Evolutionary conservation across 2,888 invertebrate species (phyloP).

Genomic region (Neocrepidodera transversa): DNA sequence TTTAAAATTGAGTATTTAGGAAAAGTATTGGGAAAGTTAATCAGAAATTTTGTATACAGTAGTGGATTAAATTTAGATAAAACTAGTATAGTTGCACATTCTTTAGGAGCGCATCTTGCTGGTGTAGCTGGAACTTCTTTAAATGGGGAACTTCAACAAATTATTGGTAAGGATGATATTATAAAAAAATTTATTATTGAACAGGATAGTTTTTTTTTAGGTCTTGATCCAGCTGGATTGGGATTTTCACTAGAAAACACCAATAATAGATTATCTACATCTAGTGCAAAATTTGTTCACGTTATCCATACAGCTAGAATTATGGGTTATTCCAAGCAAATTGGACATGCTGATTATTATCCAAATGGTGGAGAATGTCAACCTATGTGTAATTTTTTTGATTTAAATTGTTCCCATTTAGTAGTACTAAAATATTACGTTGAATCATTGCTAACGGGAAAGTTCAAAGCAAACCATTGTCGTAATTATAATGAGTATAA

Average conservation of each 20-base stretch:
- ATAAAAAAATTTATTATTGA: neutral
- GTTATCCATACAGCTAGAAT: slow-evolving; percentile 53
- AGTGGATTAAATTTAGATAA: slow-evolving; percentile 24
- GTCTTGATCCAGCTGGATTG: slow-evolving; percentile 55
- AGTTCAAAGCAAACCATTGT: slow-evolving; percentile 12
- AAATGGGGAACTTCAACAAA: slow-evolving; percentile 4
- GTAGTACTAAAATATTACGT: neutral
- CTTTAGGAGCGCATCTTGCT: slow-evolving; percentile 53
- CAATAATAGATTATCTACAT: slow-evolving; percentile 50
- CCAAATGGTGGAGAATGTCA: slow-evolving; percentile 56
- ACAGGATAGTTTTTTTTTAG: slow-evolving; percentile 28
- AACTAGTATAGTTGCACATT: slow-evolving; percentile 37
- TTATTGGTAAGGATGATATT: slow-evolving; percentile 21
- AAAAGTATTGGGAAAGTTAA: slow-evolving; percentile 42
- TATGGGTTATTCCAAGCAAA: slow-evolving; percentile 39
- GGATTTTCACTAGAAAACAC: slow-evolving; percentile 43
- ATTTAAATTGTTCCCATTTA: slow-evolving; percentile 7
- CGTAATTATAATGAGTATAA: neutral
- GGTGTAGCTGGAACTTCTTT: slow-evolving; percentile 47
- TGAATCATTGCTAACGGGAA: slow-evolving; percentile 18
- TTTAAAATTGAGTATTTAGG: slow-evolving; percentile 39
- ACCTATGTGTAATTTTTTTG: slow-evolving; percentile 49
- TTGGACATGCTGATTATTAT: slow-evolving; percentile 55
- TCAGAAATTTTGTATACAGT: slow-evolving; percentile 28
- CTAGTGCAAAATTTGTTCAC: slow-evolving; percentile 54